Evolutionary conservation across 1,140 invertebrate genomes (phyloP), one percentile per base, ranked within the genome.

Genomic region (Cylas formicarius): DNA sequence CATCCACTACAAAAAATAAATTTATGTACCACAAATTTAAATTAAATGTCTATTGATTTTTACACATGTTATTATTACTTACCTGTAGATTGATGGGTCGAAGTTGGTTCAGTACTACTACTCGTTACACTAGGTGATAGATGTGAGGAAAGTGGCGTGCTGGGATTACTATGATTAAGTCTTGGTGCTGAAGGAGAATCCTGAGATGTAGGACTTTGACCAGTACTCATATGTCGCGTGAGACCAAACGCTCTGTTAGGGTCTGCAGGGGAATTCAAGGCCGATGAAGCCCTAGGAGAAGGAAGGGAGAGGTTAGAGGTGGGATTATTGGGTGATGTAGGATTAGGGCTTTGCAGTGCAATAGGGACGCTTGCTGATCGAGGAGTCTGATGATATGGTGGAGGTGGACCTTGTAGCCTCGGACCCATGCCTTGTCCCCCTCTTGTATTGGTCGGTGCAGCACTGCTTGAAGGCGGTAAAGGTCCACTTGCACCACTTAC

Each of bases 301-400:
- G 81, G 80, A 38, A 84, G 56, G 1, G 81, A 82, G n/a, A 82
- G 56, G 62, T 81, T 80, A 14, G 77, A 79, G 17, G 77, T 80
- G 22, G 78, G 75, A 62, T 83, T 81, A 46, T 79, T 80, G 16
- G 81, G 80, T 49, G 80, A 82, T 20, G 76, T 74, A 1, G 79
- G 80, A 68, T 77, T 82, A 23, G 80, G 79, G 51, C 78, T 82
- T 57, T 81, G 78, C 46, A 80, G 73, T 7, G 80, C 82, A 58
- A 87, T 86, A 51, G 86, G 86, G 34, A 89, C 86, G 53, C 85
- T 88, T 11, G 86, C 84, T 28, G 85, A 87, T 55, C 86, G 71
- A 50, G 84, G 84, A 29, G 80, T 82, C 60, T 82, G 82, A 63
- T 85, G 84, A 68, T 87, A 87, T 9, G 89, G 82, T 4, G 90